Conservation (phyloP, 2,888 invertebrate genomes). For the Limnephilus marmoratus region DNA sequence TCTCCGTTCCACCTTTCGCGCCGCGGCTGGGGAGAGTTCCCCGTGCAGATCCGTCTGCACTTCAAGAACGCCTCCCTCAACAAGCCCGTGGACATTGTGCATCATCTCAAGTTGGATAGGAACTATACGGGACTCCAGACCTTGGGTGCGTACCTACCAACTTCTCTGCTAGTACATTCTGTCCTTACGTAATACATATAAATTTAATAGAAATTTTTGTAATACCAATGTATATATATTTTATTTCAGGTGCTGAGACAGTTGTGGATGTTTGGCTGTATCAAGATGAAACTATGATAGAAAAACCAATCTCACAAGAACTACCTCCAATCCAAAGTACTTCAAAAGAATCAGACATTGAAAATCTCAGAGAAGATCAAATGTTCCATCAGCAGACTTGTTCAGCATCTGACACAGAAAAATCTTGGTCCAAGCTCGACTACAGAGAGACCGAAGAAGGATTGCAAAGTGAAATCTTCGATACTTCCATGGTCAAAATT, state of each 20-base stretch:
- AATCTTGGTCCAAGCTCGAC: conserved; percentile 40
- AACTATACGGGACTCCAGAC: conserved; percentile 91
- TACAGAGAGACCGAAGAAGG: neutral
- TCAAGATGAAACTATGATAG: conserved; percentile 74
- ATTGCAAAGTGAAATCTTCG: conserved; percentile 61
- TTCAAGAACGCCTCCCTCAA: conserved; percentile 84
- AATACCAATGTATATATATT: neutral
- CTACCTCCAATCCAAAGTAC: neutral
- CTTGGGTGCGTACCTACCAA: conserved; percentile 75
- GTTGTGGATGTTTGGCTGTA: conserved; percentile 84
- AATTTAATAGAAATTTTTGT: too few species aligned
- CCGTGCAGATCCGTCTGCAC: conserved; percentile 87
- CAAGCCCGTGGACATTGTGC: conserved; percentile 87
- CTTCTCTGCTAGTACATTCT: neutral
- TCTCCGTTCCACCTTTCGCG: conserved; percentile 90
- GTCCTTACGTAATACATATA: too few species aligned
- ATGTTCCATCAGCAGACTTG: neutral
- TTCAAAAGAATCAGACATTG: neutral
- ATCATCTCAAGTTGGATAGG: conserved; percentile 88
- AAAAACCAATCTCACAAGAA: conserved; percentile 66
- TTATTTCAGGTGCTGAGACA: conserved; percentile 85
- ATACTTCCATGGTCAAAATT: conserved; percentile 33
- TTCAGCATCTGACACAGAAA: neutral
- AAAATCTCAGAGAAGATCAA: neutral
- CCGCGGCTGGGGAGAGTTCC: conserved; percentile 96